Conservation (phyloP, 2,888 invertebrate species). For the Folsomia candida region DNA sequence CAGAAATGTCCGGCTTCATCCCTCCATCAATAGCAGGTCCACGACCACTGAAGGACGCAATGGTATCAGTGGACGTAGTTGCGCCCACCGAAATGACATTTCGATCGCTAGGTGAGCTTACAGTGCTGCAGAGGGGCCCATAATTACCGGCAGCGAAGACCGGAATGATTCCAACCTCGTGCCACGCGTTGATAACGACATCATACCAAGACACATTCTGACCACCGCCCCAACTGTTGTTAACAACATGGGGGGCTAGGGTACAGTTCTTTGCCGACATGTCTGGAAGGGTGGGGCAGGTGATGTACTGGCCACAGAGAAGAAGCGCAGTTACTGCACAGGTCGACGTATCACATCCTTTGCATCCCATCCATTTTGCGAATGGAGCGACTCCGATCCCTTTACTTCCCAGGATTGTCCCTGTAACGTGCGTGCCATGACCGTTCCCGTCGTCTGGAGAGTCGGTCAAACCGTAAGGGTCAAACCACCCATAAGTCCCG, state of each 20-base stretch:
- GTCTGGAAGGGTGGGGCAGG: conserved; percentile 17
- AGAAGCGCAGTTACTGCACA: conserved; percentile 3
- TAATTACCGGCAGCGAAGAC: background rate
- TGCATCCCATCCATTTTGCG: conserved; percentile 19
- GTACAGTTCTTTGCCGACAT: conserved; percentile 12
- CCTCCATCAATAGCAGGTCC: background rate
- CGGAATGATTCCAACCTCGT: background rate
- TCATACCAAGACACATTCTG: background rate
- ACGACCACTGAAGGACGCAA: background rate
- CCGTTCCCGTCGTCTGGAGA: background rate
- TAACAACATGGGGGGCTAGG: conserved; percentile 21
- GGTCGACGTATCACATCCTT: conserved; percentile 13
- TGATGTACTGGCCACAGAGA: conserved; percentile 20
- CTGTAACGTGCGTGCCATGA: background rate
- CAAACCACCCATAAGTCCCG: background rate
- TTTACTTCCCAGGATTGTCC: conserved; percentile 13
- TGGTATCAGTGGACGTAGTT: background rate
- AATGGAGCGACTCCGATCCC: conserved; percentile 28
- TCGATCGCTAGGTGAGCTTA: no score
- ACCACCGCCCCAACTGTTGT: conserved; percentile 20
- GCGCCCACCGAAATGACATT: background rate
- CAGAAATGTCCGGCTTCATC: background rate
- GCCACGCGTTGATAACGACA: background rate
- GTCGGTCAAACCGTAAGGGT: background rate
- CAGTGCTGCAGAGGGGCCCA: background rate